Base-by-base conservation (phyloP, 2,888 invertebrate species). In the Argyresthia goedartella region DNA sequence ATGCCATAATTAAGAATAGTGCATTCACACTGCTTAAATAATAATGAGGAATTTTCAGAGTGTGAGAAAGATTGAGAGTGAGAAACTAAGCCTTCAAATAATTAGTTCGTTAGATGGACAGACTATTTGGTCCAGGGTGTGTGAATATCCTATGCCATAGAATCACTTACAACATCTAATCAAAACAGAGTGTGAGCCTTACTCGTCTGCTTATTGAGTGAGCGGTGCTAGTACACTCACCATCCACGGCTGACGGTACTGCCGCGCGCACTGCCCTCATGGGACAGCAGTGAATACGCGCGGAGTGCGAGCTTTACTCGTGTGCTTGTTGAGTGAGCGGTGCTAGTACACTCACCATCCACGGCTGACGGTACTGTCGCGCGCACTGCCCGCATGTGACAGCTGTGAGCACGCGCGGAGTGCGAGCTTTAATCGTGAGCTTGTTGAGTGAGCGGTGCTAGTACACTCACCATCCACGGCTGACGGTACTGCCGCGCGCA, bases 371-470 rank as follows among this genome's bases (percentile, higher is more conserved):
- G 61, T 73, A 85, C 15, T 56, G 58, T 41, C 61, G 65, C 1
- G 42, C 55, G 57, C 85, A 85, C 25, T 52, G 54, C 0, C 10
- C n/a, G 59, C 84, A 82, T 15, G 49, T 36, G 41, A 10, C 25
- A 1, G 64, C 61, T 2, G 60, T 53, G 44, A 54, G 57, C 16
- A 69, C 69, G 35, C 56, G 56, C 6, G 78, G 74, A 55, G 57
- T 54, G 63, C 80, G 84, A 1, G 43, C 53, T 1, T 60, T 56
- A 8, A 56, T 62, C 49, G 56, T 55, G 61, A 84, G 85, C 62
- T 81, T 82, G 72, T 73, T 82, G 15, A 85, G 72, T 11, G 84
- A 71, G 0, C 84, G 82, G 42, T 70, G 71, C 69, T 85, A 86
- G 45, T 45, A 45, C 14, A 41, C 41, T 41, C 41, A 41, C 41